These are phyloP conservation scores for Hirundichthys speculiger DNA, from an alignment of 2,113 vertebrate species.

Conservation along the genomic window DNA sequence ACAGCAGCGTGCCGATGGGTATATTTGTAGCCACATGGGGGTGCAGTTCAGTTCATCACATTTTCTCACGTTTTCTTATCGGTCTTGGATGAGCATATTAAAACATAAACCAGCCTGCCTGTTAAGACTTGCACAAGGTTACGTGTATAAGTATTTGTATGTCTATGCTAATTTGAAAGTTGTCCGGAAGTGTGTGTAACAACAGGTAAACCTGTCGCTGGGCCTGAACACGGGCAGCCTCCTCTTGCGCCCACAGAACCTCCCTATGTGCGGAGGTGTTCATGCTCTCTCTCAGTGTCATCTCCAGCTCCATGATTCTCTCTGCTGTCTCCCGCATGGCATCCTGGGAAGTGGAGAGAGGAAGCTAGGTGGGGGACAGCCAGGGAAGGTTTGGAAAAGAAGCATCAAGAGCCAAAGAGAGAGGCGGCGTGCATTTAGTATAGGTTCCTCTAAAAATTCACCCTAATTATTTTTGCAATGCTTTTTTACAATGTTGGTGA, in stretches of 20 bases:
- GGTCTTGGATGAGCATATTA: neutral
- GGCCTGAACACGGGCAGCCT: constrained; percentile 69
- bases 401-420: constrained; percentile 48
- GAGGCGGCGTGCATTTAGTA: constrained; percentile 34
- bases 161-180: neutral
- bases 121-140: neutral
- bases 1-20: constrained; percentile 18
- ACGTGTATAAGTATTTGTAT: constrained; percentile 1
- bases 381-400: constrained; percentile 24
- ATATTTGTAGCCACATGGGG: constrained; percentile 50
- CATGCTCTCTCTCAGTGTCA: constrained; percentile 78
- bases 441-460: constrained; percentile 3
- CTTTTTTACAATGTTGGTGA: neutral
- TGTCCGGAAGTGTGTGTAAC: constrained; percentile 6
- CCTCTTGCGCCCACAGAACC: constrained; percentile 78
- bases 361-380: constrained; percentile 27
- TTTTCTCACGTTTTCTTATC: neutral
- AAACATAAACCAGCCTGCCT: neutral
- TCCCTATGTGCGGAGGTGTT: constrained; percentile 78
- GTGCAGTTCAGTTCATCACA: constrained; percentile 36
- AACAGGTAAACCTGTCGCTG: constrained; percentile 73
- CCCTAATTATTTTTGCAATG: neutral
- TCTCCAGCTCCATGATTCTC: constrained; percentile 78
- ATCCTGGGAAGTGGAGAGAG: constrained; percentile 69
- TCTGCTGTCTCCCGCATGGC: constrained; percentile 72